Percentiles rank a stretch among this genome's conserved stretches.
Evolutionary conservation across 2,113 vertebrate genomes (phyloP).

Genomic region (Rutilus rutilus): DNA sequence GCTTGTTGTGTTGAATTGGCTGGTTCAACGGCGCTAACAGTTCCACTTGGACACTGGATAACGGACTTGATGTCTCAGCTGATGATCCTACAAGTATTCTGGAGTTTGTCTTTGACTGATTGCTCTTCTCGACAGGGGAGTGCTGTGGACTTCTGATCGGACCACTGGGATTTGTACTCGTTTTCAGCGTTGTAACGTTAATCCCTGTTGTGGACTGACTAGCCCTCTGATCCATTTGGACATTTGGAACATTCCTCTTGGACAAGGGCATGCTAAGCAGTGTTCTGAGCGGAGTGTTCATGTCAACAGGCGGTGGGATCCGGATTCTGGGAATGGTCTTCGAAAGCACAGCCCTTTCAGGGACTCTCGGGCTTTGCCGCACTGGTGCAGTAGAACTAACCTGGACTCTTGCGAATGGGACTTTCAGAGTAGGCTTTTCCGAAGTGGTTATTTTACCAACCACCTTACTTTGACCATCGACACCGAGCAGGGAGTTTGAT

Average conservation of each 20-base stretch:
- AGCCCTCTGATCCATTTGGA: constrained; percentile 9
- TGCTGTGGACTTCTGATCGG: background rate
- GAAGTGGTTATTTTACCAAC: background rate
- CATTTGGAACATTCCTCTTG: constrained; percentile 7
- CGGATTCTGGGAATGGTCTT: background rate
- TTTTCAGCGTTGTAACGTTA: background rate
- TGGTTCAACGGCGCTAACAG: constrained; percentile 78
- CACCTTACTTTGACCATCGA: background rate
- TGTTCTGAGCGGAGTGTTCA: constrained; percentile 16
- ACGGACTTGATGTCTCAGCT: constrained; percentile 22
- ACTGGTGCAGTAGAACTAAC: background rate
- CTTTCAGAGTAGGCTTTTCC: constrained; percentile 1
- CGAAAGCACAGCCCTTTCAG: background rate
- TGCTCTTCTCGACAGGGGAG: constrained; percentile 11
- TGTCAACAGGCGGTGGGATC: constrained; percentile 8
- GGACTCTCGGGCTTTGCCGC: background rate
- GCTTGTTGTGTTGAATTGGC: constrained; percentile 82
- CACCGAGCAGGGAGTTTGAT: background rate
- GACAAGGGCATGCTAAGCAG: constrained; percentile 14
- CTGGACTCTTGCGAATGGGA: constrained; percentile 22
- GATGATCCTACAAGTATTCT: constrained; percentile 56
- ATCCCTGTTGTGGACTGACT: constrained; percentile 5
- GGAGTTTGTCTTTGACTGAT: constrained; percentile 48
- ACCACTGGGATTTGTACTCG: background rate
- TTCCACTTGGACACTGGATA: constrained; percentile 77